Conservation (phyloP, 2,797 vertebrate species). For the Euphonia xanthogaster region DNA sequence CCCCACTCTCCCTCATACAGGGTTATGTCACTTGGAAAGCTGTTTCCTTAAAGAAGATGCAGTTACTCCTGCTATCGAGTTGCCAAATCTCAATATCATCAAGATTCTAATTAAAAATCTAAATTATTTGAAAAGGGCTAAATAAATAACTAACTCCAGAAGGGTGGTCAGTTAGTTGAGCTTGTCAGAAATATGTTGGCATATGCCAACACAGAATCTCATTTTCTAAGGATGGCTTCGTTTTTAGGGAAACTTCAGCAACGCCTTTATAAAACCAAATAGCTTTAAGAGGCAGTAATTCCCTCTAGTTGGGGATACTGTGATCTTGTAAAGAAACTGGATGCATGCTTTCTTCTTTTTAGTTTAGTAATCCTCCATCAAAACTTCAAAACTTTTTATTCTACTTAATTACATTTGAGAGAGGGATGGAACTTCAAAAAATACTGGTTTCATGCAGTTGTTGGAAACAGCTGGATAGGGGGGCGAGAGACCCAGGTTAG, state of each 20-base stretch:
- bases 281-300: background rate
- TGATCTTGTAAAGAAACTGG: background rate
- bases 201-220: background rate
- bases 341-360: background rate
- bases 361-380: background rate
- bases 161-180: background rate
- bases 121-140: constrained; percentile 32
- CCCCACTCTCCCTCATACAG: background rate
- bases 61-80: background rate
- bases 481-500: background rate
- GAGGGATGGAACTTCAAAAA: background rate
- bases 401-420: background rate
- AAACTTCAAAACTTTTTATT: background rate
- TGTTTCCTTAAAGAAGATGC: constrained; percentile 37
- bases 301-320: background rate
- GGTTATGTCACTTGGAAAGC: constrained; percentile 49
- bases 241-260: constrained; percentile 5
- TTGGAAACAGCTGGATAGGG: background rate
- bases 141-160: constrained; percentile 46
- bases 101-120: constrained; percentile 45
- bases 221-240: constrained; percentile 1
- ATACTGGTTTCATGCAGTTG: background rate
- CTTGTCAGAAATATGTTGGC: background rate
- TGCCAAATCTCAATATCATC: constrained; percentile 24
- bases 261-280: background rate